Base-by-base conservation (phyloP, 1,140 invertebrate genomes). In the Nasonia giraulti region DNA sequence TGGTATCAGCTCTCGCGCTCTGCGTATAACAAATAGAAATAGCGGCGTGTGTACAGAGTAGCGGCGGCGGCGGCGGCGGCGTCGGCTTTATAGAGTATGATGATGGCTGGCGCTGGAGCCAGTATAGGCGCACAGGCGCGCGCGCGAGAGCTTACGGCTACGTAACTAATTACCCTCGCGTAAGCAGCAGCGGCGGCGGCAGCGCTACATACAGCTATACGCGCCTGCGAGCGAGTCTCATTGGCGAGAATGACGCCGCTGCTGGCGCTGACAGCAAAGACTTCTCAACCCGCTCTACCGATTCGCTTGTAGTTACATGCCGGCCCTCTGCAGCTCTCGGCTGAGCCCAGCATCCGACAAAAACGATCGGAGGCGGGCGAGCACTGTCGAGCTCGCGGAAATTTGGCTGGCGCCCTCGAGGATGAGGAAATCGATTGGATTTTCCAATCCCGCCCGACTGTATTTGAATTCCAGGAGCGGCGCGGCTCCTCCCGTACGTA, bases 191-290 rank as follows among this genome's bases (percentile, higher is more conserved):
- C 75, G 55, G 37, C 17, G n/a, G 20, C 55, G 27, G n/a, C 40
- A 10, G 40, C 10, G 40, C 10, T 27, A 44, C 62, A 55, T 6
- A 37, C 33, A 37, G 33, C 33, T 37, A 37, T 37, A 6, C 33
- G 33, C 33, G 33, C 12, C 62, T 69, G 23, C 33, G 14, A 80
- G n/a, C 23, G n/a, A n/a, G 40, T 20, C n/a, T 77, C n/a, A 40
- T 77, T 27, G 76, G 76, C 76, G 40, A n/a, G 77, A 79, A 79
- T 79, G 77, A 66, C 50, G 77, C 55, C 74, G 11, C 6, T 76
- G 84, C 90, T 91, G 90, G 66, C 88, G 87, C 90, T 91, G 90
- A 91, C 90, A 90, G 89, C 90, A 91, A 91, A 91, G 90, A 90
- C 90, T 91, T 89, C 88, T 90, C 74, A 76, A 76, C 37, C 37